Base-by-base conservation (phyloP, 2,888 invertebrate species). In the Lepidochrysops patricia region DNA sequence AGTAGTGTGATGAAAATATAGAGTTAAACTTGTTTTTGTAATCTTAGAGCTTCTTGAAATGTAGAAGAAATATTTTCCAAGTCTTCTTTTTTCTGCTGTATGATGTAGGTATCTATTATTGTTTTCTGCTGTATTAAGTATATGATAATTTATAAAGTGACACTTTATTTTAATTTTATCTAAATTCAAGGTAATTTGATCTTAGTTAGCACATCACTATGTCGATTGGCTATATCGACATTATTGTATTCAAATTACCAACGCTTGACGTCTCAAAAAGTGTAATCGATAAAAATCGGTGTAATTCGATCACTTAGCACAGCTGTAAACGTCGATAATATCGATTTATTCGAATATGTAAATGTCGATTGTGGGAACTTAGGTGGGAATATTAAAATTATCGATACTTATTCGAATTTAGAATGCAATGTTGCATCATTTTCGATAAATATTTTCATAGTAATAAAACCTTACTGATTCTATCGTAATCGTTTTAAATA, bases 141-240 rank as follows among this genome's bases (percentile, higher is more conserved):
- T 9, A 29, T 29, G 9, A 29, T 29, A 29, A 29, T 29, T 29
- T 29, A 6, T 12, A 19, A 43, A 43, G 19, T 23, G 23, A 12
- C 43, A 19, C 19, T 15, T 43, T 3, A 43, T 9, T 43, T 19
- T 23, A 1, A 1, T 43, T 1, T 12, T 19, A 54, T 29, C 54
- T 7, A 19, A 32, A 54, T 19, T 32, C 54, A 15, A 29, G 13
- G 29, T 4, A 52, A 27, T 23, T 26, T 34, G n/a, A 43, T 9
- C 43, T 37, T 37, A 54, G 52, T 37, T 37, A 54, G 52, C 52
- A 59, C 43, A 49, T 35, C 43, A 61, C 43, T 57, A 32, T 23
- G 9, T 49, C 48, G 48, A 49, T 32, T 32, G 27, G 23, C 15
- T 26, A 26, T 29, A 54, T 54, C 54, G 32, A 54, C 7, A 29